phyloP scores from a whole-genome alignment of 1,140 invertebrate species.

The Heliconius hewitsoni region DNA sequence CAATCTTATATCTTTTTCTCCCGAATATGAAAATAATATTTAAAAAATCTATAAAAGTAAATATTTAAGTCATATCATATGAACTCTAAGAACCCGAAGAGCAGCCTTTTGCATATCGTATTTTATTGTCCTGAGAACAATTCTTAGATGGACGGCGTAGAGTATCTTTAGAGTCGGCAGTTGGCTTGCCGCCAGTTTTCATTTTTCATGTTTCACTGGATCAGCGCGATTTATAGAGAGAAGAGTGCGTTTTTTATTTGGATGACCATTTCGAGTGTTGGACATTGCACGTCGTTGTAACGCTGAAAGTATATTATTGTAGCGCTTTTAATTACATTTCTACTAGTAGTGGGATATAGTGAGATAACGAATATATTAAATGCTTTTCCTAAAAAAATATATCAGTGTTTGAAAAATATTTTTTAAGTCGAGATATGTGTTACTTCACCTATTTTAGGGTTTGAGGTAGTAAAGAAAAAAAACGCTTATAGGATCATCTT shows the following conservation, averaged over 20 bases:
- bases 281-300: background rate
- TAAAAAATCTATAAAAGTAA: background rate
- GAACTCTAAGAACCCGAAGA: background rate
- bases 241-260: slow-evolving; percentile 25
- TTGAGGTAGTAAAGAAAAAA: too few relatives aligned
- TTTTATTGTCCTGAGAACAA: slow-evolving; percentile 29
- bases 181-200: slow-evolving; percentile 21
- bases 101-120: slow-evolving; percentile 25
- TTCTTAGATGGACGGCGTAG: slow-evolving; percentile 18
- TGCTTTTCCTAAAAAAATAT: background rate
- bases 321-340: background rate
- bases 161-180: slow-evolving; percentile 17
- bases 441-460: too few relatives aligned
- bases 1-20: background rate
- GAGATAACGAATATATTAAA: background rate
- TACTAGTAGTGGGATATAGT: background rate
- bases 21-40: background rate
- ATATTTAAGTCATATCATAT: background rate
- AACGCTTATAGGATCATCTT: too few relatives aligned
- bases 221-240: slow-evolving; percentile 22
- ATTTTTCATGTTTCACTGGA: slow-evolving; percentile 31
- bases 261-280: background rate
- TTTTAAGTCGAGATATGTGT: too few relatives aligned
- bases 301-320: background rate
- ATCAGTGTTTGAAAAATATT: too few relatives aligned